phyloP scores from a whole-genome alignment of 2,888 invertebrate genomes.

The Caenorhabditis japonica region DNA sequence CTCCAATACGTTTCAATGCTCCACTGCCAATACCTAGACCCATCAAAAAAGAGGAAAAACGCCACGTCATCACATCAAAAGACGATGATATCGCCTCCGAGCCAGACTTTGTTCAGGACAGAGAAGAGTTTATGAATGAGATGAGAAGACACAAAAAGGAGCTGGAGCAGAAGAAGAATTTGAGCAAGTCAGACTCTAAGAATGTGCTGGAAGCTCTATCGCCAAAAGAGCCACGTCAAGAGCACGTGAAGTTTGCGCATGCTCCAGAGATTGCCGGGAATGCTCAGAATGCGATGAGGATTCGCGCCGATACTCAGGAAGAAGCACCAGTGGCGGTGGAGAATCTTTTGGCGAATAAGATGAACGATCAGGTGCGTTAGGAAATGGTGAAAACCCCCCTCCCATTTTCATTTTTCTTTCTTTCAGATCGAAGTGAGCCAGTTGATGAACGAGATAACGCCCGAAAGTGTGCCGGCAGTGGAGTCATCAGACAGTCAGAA shows the following conservation, averaged over 20 bases:
- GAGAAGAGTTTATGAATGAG: slow-evolving; percentile 54
- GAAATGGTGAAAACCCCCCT: not conserved
- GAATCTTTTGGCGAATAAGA: slow-evolving; percentile 44
- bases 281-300: slow-evolving; percentile 33
- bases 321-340: slow-evolving; percentile 40
- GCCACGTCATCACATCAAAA: slow-evolving; percentile 50
- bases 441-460: slow-evolving; percentile 37
- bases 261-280: slow-evolving; percentile 49
- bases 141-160: slow-evolving; percentile 43
- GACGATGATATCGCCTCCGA: slow-evolving; percentile 61
- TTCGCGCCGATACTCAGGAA: slow-evolving; percentile 40
- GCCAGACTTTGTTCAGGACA: slow-evolving; percentile 61
- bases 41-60: slow-evolving; percentile 29
- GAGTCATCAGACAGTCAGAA: slow-evolving; percentile 15
- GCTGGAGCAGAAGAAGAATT: slow-evolving; percentile 34
- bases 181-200: slow-evolving; percentile 21
- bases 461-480: slow-evolving; percentile 24
- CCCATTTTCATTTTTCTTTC: not conserved
- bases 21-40: slow-evolving; percentile 15
- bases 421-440: slow-evolving; percentile 52
- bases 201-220: slow-evolving; percentile 8
- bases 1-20: slow-evolving; percentile 43
- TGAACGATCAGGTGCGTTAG: slow-evolving; percentile 55
- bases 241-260: slow-evolving; percentile 39
- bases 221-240: slow-evolving; percentile 22